Percentiles rank a stretch among this genome's conserved stretches.
Conservation (phyloP, 2,113 vertebrate genomes). For the Oreocharis arfaki region DNA sequence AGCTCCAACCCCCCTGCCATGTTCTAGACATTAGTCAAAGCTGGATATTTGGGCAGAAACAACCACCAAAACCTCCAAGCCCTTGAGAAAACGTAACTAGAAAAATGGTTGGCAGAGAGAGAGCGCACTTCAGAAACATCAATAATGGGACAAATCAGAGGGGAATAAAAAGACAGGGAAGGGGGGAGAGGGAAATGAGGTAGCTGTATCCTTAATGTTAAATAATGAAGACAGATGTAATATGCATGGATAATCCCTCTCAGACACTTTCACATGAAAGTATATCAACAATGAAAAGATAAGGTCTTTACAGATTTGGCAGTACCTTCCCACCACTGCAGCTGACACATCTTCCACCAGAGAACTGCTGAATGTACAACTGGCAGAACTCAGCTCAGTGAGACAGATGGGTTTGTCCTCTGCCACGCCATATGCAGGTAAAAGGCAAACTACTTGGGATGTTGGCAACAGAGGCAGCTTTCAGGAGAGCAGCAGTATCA, state of each 20-base stretch:
- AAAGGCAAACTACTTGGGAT: not conserved
- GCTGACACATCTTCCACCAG: not conserved
- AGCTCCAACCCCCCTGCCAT: not conserved
- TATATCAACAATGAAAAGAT: not conserved
- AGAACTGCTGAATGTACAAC: not conserved
- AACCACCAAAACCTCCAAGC: not conserved
- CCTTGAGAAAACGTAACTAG: not conserved
- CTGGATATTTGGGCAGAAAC: not conserved
- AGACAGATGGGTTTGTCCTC: not conserved
- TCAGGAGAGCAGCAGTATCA: not conserved
- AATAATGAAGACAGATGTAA: not conserved
- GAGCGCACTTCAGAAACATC: not conserved
- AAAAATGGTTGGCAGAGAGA: not conserved
- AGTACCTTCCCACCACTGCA: not conserved
- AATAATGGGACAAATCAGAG: not conserved
- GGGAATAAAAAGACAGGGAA: accelerated
- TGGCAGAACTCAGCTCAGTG: not conserved
- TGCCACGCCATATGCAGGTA: accelerated
- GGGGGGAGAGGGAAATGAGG: not conserved
- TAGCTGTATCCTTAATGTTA: not conserved
- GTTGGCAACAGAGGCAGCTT: not conserved
- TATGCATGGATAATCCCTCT: not conserved
- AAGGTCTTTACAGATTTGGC: not conserved
- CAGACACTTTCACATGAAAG: not conserved
- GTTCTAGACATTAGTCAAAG: not conserved